These are phyloP conservation scores for Scartelaos histophorus DNA, from an alignment of 2,113 vertebrate species.

Conservation along the genomic window DNA sequence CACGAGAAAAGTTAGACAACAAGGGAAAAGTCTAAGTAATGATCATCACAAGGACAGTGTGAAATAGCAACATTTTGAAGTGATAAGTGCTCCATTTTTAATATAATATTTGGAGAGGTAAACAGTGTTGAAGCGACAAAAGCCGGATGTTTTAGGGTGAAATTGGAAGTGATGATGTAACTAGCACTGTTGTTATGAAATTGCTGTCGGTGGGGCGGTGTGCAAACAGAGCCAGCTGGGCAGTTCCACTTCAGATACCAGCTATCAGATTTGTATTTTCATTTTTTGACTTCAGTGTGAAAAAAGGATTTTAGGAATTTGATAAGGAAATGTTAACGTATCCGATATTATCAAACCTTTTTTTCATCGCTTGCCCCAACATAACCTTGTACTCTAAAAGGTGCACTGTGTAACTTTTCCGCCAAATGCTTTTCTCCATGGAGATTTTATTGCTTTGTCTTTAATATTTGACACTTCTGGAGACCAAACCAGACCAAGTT, in stretches of 20 bases:
- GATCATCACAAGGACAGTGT: neutral
- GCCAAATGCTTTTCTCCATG: no score
- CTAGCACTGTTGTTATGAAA: slow-evolving; percentile 50
- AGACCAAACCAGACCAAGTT: no score
- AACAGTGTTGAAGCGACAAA: slow-evolving; percentile 12
- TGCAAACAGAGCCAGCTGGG: slow-evolving; percentile 47
- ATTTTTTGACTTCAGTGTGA: neutral
- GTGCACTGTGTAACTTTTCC: no score
- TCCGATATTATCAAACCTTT: neutral
- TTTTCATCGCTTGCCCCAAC: neutral
- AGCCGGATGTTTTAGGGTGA: slow-evolving; percentile 16
- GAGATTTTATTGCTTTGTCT: no score
- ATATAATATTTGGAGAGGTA: slow-evolving; percentile 18
- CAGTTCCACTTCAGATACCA: slow-evolving; percentile 31
- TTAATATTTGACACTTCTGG: no score
- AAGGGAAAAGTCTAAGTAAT: neutral
- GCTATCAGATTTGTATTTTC: neutral
- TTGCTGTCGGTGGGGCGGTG: slow-evolving; percentile 49
- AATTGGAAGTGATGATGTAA: slow-evolving; percentile 52
- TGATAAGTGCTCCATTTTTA: neutral
- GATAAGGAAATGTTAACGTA: neutral
- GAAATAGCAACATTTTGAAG: slow-evolving; percentile 1
- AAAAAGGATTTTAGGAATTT: neutral
- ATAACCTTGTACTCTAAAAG: neutral
- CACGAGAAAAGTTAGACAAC: no score